Evolutionary conservation across 2,888 invertebrate genomes (phyloP).

Genomic region (Thymelicus acteon): DNA sequence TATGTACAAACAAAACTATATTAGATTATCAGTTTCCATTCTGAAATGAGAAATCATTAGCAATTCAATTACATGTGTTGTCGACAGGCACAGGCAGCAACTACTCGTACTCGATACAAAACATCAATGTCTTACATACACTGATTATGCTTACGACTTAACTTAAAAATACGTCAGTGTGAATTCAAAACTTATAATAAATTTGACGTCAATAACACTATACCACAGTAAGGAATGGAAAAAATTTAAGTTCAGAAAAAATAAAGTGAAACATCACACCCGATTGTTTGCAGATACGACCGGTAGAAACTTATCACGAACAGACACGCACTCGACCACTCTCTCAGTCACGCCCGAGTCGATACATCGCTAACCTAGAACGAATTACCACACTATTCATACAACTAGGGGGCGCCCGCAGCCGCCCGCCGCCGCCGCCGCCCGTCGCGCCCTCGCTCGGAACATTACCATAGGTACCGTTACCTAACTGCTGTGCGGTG

Average conservation of each 20-base stretch:
- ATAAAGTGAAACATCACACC: constrained; percentile 69
- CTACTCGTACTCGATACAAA: constrained; percentile 64
- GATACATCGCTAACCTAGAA: constrained; percentile 77
- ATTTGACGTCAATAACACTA: constrained; percentile 78
- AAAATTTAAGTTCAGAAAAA: constrained; percentile 70
- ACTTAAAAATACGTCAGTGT: constrained; percentile 78
- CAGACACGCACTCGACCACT: constrained; percentile 57
- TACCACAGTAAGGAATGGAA: constrained; percentile 83
- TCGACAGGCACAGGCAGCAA: constrained; percentile 50
- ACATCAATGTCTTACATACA: constrained; percentile 72
- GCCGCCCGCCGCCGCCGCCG: constrained; percentile 35
- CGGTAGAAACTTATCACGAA: constrained; percentile 58
- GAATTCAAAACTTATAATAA: constrained; percentile 71
- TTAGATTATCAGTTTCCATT: constrained; percentile 80
- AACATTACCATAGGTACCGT: constrained; percentile 32
- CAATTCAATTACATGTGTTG: constrained; percentile 65
- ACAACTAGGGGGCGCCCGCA: constrained; percentile 40
- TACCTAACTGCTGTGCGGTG: constrained; percentile 40
- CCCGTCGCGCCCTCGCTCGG: constrained; percentile 34
- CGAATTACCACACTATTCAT: constrained; percentile 47
- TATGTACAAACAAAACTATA: constrained; percentile 84
- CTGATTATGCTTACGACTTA: constrained; percentile 79
- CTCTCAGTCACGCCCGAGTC: constrained; percentile 52
- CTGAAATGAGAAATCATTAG: constrained; percentile 78
- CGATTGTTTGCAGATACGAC: constrained; percentile 58